phyloP scores from a whole-genome alignment of 2,797 vertebrate genomes.

The Myotis planiceps region DNA sequence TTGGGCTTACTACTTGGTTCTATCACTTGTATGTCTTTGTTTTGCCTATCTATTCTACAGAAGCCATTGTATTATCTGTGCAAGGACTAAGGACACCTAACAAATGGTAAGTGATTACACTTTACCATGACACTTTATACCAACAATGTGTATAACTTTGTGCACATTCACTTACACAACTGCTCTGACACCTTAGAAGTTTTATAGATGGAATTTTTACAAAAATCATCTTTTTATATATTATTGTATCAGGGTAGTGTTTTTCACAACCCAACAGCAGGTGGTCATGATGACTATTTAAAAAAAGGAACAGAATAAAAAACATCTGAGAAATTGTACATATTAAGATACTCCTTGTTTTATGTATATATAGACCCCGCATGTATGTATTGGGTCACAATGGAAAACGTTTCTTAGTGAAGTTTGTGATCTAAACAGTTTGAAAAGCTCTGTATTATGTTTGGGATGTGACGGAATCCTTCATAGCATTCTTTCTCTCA shows the following conservation, averaged over 20 bases:
- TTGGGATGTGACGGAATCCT: neutral
- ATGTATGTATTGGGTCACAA: neutral
- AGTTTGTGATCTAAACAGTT: neutral
- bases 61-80: neutral
- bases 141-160: neutral
- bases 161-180: neutral
- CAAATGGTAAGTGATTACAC: neutral
- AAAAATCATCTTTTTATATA: neutral
- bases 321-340: neutral
- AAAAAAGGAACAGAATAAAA: neutral
- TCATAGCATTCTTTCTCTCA: neutral
- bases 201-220: neutral
- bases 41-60: neutral
- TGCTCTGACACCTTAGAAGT: neutral
- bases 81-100: neutral
- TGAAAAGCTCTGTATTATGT: neutral
- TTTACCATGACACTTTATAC: neutral
- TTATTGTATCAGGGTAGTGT: neutral
- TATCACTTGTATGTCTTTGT: neutral
- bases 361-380: neutral
- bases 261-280: neutral
- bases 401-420: neutral
- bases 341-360: neutral
- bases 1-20: neutral
- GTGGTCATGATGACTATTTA: neutral